These are phyloP conservation scores for Anolis apletophallus DNA, from an alignment of 2,797 vertebrate genomes.

Conservation along the genomic window DNA sequence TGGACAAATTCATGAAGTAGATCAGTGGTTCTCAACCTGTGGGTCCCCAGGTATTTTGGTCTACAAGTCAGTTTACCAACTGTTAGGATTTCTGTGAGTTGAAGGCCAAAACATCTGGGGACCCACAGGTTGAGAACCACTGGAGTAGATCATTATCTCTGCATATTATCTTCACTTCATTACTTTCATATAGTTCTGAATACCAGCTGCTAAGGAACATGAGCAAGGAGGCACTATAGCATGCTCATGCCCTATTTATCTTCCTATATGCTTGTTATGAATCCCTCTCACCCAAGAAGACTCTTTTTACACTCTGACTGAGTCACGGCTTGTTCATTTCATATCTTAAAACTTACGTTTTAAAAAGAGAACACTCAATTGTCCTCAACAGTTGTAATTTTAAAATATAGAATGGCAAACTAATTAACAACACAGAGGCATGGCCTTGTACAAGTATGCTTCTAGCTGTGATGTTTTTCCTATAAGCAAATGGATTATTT, in stretches of 20 bases:
- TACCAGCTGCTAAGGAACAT: not conserved
- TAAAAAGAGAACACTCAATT: not conserved
- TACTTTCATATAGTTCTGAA: not conserved
- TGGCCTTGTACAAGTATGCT: not conserved
- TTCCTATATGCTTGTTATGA: not conserved
- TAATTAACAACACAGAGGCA: not conserved
- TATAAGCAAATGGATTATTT: constrained; percentile 21
- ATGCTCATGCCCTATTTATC: not conserved
- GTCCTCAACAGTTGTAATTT: not conserved
- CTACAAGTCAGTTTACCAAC: no score
- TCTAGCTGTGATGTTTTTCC: constrained; percentile 12
- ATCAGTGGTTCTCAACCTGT: not conserved
- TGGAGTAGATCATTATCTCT: not conserved
- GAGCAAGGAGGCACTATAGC: not conserved
- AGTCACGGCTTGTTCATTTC: not conserved
- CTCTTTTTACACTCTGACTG: not conserved
- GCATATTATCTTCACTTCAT: not conserved
- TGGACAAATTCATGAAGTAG: no score
- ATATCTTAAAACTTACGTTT: not conserved
- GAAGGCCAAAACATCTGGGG: no score
- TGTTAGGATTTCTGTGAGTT: no score
- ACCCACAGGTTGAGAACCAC: no score
- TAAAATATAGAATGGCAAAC: not conserved
- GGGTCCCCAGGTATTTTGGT: no score
- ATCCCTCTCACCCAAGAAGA: not conserved